A percentile compares a stretch with the other conserved stretches of the same genome.
Evolutionary conservation across 2,797 vertebrate genomes (phyloP).

Genomic region (Stomatorhinus walkeri): DNA sequence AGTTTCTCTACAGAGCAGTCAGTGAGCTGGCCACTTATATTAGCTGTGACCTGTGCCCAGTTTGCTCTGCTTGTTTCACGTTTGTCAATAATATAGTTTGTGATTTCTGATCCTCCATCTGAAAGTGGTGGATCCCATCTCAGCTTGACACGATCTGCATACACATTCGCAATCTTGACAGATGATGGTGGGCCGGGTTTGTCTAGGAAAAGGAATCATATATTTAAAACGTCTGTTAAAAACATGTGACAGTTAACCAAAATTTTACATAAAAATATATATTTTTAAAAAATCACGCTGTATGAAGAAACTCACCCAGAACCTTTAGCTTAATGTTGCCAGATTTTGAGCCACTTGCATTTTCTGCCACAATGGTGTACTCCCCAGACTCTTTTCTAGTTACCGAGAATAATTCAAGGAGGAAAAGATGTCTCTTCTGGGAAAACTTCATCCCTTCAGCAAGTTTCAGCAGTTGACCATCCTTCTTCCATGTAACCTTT

Average conservation of each 20-base stretch:
- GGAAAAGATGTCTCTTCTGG: slow-evolving; percentile 75
- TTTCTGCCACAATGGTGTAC: slow-evolving; percentile 88
- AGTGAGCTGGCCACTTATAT: slow-evolving; percentile 73
- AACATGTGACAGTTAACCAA: slow-evolving; percentile 7
- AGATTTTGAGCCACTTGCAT: slow-evolving; percentile 82
- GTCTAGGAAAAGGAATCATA: slow-evolving; percentile 61
- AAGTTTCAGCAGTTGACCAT: slow-evolving; percentile 65
- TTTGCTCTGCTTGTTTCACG: slow-evolving; percentile 96
- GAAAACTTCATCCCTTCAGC: slow-evolving; percentile 84
- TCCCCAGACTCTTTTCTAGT: slow-evolving; percentile 93
- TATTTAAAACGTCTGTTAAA: slow-evolving; percentile 2
- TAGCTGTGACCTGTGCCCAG: slow-evolving; percentile 90
- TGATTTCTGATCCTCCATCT: slow-evolving; percentile 95
- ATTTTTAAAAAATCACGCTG: background rate
- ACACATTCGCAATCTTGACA: slow-evolving; percentile 81
- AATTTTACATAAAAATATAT: background rate
- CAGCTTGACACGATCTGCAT: slow-evolving; percentile 81
- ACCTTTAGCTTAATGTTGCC: slow-evolving; percentile 84
- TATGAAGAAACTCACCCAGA: slow-evolving; percentile 53
- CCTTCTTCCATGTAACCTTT: slow-evolving; percentile 83
- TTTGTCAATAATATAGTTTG: slow-evolving; percentile 95
- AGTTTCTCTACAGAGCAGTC: slow-evolving; percentile 88
- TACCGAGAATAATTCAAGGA: slow-evolving; percentile 85
- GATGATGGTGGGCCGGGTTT: slow-evolving; percentile 94
- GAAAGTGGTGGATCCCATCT: slow-evolving; percentile 89